A percentile compares a stretch with the other conserved stretches of the same genome.
Conservation (phyloP, 2,888 invertebrate species). For the Nephrotoma flavescens region DNA sequence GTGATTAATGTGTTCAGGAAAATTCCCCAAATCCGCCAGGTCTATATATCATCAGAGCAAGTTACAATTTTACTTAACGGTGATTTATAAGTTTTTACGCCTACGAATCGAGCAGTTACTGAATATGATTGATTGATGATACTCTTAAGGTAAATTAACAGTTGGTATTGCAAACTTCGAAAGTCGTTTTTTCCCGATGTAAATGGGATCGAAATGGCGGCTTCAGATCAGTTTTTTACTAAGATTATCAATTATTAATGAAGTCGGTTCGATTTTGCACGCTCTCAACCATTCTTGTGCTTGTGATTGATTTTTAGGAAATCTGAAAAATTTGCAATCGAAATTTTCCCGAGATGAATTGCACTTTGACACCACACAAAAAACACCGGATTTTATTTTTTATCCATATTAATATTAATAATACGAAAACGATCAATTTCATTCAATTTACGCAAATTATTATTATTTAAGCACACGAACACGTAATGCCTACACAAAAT, state of each 20-base stretch:
- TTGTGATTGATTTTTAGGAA: background rate
- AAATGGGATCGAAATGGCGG: background rate
- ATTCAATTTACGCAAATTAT: too few relatives aligned
- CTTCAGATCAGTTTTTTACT: background rate
- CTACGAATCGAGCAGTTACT: background rate
- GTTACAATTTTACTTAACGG: too few relatives aligned
- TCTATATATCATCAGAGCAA: too few relatives aligned
- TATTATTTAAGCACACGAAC: too few relatives aligned
- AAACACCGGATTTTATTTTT: background rate
- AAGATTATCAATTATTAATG: background rate
- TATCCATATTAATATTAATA: background rate
- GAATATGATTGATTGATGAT: background rate
- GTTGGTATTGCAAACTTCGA: background rate
- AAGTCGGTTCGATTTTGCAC: background rate
- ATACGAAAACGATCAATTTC: too few relatives aligned
- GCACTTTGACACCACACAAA: background rate
- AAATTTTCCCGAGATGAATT: background rate
- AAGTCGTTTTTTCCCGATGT: background rate
- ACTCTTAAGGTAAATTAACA: background rate
- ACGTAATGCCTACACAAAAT: too few relatives aligned
- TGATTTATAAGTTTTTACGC: too few relatives aligned
- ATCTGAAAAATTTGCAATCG: background rate
- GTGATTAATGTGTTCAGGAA: too few relatives aligned
- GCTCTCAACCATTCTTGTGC: background rate
- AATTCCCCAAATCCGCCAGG: too few relatives aligned